Conservation (phyloP, 2,797 vertebrate species). For the Liasis olivaceus region DNA sequence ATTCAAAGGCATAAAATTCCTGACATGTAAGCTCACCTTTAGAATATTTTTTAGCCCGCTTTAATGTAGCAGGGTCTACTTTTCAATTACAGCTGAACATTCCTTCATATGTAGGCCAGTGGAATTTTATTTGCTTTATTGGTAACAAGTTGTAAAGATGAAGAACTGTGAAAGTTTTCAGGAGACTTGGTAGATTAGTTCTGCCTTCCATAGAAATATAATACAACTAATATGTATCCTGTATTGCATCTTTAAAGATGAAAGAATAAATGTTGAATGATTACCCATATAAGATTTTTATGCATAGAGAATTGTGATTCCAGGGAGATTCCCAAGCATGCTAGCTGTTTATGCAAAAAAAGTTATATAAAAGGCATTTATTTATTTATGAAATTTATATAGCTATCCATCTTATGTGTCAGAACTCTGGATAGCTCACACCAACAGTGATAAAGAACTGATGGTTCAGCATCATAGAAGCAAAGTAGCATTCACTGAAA, state of each 20-base stretch:
- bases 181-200: background rate
- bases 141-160: background rate
- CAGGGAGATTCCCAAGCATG: background rate
- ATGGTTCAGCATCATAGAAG: too few species aligned
- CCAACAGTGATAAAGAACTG: too few species aligned
- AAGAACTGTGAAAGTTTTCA: background rate
- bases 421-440: too few species aligned
- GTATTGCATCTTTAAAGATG: background rate
- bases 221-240: background rate
- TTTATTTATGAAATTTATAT: background rate
- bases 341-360: background rate
- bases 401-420: background rate
- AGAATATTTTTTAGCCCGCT: conserved; percentile 47
- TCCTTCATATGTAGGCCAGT: background rate
- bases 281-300: background rate
- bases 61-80: conserved; percentile 6
- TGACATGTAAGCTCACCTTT: background rate
- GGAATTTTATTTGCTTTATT: background rate
- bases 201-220: background rate
- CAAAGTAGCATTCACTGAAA: too few species aligned
- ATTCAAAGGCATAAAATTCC: conserved; percentile 19
- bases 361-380: background rate
- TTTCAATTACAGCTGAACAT: conserved; percentile 27
- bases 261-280: background rate
- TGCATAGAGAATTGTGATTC: background rate